Conservation (phyloP, 2,888 invertebrate species). For the Eretmocerus hayati region DNA sequence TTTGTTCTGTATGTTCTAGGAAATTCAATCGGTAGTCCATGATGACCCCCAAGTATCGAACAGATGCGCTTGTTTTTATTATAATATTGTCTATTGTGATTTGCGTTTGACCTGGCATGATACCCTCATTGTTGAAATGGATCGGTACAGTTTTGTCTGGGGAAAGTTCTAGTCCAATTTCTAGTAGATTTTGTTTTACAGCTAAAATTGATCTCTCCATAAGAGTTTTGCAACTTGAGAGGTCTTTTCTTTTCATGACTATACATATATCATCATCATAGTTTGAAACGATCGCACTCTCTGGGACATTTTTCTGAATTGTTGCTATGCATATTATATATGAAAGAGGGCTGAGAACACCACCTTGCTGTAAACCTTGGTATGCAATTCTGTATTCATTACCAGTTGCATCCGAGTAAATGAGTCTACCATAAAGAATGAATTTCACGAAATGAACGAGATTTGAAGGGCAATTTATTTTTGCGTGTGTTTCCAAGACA, state of each 20-base stretch:
- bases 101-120: background rate
- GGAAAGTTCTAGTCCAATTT: background rate
- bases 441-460: background rate
- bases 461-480: background rate
- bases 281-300: background rate
- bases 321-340: background rate
- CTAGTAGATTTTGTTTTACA: background rate
- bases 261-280: constrained; percentile 11
- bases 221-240: background rate
- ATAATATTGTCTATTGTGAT: background rate
- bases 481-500: background rate
- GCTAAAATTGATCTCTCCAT: background rate
- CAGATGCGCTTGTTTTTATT: background rate
- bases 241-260: background rate
- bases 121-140: constrained; percentile 1
- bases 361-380: constrained; percentile 3
- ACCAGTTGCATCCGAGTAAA: background rate
- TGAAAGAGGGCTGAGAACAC: background rate
- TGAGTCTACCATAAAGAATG: background rate
- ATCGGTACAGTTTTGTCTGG: constrained; percentile 1
- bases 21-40: background rate
- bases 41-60: background rate
- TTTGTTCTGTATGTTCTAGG: background rate
- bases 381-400: background rate
- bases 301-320: background rate